Evolutionary conservation across 64 coral and sea anemone species (phyloP).

Genomic region (Pocillopora damicornis): DNA sequence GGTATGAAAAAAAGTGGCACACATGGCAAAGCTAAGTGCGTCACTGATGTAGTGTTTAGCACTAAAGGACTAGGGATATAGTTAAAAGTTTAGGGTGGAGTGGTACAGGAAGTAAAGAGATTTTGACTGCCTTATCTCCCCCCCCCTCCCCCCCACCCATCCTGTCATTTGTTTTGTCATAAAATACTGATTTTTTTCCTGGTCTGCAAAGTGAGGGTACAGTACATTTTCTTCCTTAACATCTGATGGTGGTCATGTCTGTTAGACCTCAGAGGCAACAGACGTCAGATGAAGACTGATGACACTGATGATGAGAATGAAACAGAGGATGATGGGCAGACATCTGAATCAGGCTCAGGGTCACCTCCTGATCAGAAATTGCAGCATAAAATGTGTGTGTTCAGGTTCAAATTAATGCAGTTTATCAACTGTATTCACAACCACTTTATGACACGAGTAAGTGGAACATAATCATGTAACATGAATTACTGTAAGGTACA

Average conservation of each 20-base stretch:
- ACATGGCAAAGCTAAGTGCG: too few relatives aligned
- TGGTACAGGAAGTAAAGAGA: too few relatives aligned
- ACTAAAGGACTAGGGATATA: too few relatives aligned
- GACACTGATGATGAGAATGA: constrained; percentile 55
- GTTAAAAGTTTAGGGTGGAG: too few relatives aligned
- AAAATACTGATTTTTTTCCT: constrained; percentile 3
- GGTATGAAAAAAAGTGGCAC: too few relatives aligned
- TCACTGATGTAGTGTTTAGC: too few relatives aligned
- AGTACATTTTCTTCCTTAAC: not conserved
- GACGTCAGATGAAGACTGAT: not conserved
- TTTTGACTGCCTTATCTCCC: too few relatives aligned
- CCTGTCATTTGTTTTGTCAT: too few relatives aligned
- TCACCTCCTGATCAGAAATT: constrained; percentile 11
- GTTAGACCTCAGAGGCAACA: constrained; percentile 13
- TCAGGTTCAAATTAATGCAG: constrained; percentile 90
- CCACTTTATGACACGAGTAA: constrained; percentile 96
- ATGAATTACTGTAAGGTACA: too few relatives aligned
- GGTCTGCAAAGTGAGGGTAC: not conserved
- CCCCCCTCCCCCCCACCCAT: too few relatives aligned
- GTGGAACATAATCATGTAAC: not conserved
- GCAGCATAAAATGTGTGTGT: constrained; percentile 86
- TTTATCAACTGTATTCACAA: constrained; percentile 95
- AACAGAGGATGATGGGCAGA: not conserved
- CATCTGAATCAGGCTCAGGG: not conserved
- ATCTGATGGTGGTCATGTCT: not conserved